Evolutionary conservation across 1,140 invertebrate species (phyloP), one percentile per base, ranked within the genome.

Genomic region (Acromyrmex heyeri): DNA sequence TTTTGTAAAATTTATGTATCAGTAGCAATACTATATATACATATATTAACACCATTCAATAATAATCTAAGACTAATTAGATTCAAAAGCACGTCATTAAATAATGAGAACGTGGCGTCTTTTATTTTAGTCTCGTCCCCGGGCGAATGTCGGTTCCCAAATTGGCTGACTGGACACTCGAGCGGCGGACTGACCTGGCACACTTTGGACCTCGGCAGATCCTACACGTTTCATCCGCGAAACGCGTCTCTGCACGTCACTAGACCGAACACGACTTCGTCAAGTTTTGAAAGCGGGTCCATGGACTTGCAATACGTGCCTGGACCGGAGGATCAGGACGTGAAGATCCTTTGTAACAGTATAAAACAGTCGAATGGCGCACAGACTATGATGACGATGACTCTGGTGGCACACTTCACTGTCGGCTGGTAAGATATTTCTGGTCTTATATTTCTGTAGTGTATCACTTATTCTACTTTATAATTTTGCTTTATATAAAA

Each of bases 141-240:
- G 12, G 93, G 94, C 65, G 95, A 95, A 85, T 98, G 97, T 92
- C 96, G 96, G 91, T 98, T 97, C 94, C 97, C 97, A 0, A 93
- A 94, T 34, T 98, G 97, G 97, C 96, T 98, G 69, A 97, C 97
- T 65, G 96, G 96, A 18, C 97, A 97, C 86, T 96, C 96, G 86
- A 93, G 86, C 73, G 91, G 79, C 24, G 95, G 94, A 73, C 89
- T 95, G 59, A 97, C 97, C 57, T 98, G 97, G 97, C 96, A 97
- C 93, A 97, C 97, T 79, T 95, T 98, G 79, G 97, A 98, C 93
- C 96, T 97, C 85, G 96, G 96, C 14, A 96, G 96, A 89, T 96
- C 97, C 24, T 98, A 97, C 93, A 97, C 96, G 76, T 97, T 98
- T 92, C 97, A 97, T 69, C 96, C 96, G 82, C 96, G 96, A 91